Evolutionary conservation across 1,140 invertebrate genomes (phyloP), one percentile per base, ranked within the genome.

Genomic region (Tetramorium simillimum): DNA sequence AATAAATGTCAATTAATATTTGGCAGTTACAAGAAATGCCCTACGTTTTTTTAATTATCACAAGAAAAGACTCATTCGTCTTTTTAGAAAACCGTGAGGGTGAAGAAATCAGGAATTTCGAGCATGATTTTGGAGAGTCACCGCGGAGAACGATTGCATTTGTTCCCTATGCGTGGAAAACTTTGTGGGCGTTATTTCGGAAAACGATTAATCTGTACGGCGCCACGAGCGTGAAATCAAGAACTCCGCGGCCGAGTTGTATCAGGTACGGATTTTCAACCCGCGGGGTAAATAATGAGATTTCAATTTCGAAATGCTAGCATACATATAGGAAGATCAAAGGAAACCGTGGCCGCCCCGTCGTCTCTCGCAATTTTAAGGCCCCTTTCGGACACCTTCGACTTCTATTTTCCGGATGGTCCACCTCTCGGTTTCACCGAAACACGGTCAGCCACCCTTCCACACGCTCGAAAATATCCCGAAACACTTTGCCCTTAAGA

Each of bases 261-360:
- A 53, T 75, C 86, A 62, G 65, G 46, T 37, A 46, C 46, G 70
- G 62, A 81, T 90, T 88, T 86, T 84, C 87, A 63, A 69, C 51
- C 82, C 82, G 86, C 89, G 77, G 76, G 70, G 70, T 86, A 86
- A 90, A 91, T 92, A 91, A 92, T 88, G 91, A 91, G 89, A 76
- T 92, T 89, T 90, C 85, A 58, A 86, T 86, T 91, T 87, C 87
- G 62, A 56, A 81, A 82, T 67, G 67, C 86, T 49, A 67, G 77
- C 62, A 77, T 67, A 73, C 53, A 24, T 77, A 86, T 80, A 24
- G 43, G 72, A 40, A 77, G 91, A 91, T 92, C 91, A 92, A 92
- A 92, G 89, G 49, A 10, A 88, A 63, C 89, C 85, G 37, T 60
- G 33, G 63, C 58, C 51, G 28, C 58, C 85, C 70, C 76, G 84